A percentile compares a stretch with the other conserved stretches of the same genome.
Conservation (phyloP, 53 echinoderm and acorn worm genomes). For the Pentamera pediparva region DNA sequence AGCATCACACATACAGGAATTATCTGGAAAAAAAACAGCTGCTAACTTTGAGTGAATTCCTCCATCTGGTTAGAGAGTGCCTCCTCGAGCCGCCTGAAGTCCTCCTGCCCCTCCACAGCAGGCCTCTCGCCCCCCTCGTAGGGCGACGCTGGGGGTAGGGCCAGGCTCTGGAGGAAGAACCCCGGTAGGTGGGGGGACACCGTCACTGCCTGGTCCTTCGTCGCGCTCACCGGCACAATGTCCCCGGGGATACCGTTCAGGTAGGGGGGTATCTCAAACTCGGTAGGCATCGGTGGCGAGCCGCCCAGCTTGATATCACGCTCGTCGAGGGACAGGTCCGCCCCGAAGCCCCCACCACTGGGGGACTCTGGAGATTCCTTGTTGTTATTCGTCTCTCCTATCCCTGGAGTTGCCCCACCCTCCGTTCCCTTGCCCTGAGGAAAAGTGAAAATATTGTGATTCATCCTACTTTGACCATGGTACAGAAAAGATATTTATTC, state of each 20-base stretch:
- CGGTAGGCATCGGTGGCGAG: slow-evolving; percentile 20
- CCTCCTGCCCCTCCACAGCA: slow-evolving; percentile 23
- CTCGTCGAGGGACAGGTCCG: slow-evolving; percentile 68
- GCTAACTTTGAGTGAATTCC: no score
- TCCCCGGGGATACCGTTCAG: slow-evolving; percentile 5
- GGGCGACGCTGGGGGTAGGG: slow-evolving; percentile 12
- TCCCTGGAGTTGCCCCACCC: not conserved
- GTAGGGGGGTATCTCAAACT: slow-evolving; percentile 18
- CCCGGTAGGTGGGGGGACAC: slow-evolving; percentile 76
- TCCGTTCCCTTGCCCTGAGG: not conserved
- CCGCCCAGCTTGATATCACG: slow-evolving; percentile 68
- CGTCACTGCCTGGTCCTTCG: slow-evolving; percentile 33
- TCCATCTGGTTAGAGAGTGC: not conserved
- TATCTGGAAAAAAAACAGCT: no score
- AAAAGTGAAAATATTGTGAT: no score
- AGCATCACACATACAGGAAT: no score
- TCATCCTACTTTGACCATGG: no score
- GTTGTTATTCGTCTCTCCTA: slow-evolving; percentile 64
- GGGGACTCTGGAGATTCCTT: slow-evolving; percentile 49
- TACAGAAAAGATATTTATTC: no score
- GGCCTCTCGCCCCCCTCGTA: slow-evolving; percentile 8
- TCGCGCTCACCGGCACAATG: not conserved
- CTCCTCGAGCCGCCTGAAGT: not conserved
- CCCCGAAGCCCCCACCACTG: slow-evolving; percentile 48
- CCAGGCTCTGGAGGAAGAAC: slow-evolving; percentile 56